Base-by-base conservation (phyloP, 2,888 invertebrate species). In the Rhagium mordax region DNA sequence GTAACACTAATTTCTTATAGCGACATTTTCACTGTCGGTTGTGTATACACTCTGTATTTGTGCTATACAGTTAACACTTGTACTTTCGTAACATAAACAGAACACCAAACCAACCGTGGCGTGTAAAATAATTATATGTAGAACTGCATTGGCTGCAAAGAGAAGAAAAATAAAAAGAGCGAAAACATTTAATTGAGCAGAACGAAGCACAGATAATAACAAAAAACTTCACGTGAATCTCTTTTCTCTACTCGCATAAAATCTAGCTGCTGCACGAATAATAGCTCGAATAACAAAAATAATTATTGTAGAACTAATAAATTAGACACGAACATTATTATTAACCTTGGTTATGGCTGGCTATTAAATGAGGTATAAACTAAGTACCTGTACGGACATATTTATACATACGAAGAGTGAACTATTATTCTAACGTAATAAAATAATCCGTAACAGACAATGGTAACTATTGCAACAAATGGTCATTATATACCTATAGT, bases 251-350 rank as follows among this genome's bases (percentile, higher is more conserved):
- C 16, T 33, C 8, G 59, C 16, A 16, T 27, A 29, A 60, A 33
- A 60, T 33, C 33, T 27, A 33, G 15, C 59, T 33, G 10, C 16
- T 13, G 15, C 62, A 48, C 41, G 62, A 24, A 62, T 24, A 62
- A 21, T 24, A 21, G n/a, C 62, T 18, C 10, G 29, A 48, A 48
- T 24, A 62, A 62, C 49, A 62, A 62, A 24, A 62, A 48, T 62
- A 48, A 62, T 62, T 60, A 62, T 21, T n/a, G 61, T n/a, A 48
- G 61, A 48, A 47, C 62, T 49, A 62, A 48, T 62, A 62, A 62
- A 62, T 62, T 62, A 62, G 47, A 61, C 49, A 24, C 21, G 47
- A 59, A 59, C 59, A 59, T 59, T 59, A 59, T 59, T 33, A 29
- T 29, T 59, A 64, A 29, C 64, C 64, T 64, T 64, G 64, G 62